These are phyloP conservation scores for Heliconius nattereri DNA, from an alignment of 1,140 invertebrate genomes.

Conservation along the genomic window DNA sequence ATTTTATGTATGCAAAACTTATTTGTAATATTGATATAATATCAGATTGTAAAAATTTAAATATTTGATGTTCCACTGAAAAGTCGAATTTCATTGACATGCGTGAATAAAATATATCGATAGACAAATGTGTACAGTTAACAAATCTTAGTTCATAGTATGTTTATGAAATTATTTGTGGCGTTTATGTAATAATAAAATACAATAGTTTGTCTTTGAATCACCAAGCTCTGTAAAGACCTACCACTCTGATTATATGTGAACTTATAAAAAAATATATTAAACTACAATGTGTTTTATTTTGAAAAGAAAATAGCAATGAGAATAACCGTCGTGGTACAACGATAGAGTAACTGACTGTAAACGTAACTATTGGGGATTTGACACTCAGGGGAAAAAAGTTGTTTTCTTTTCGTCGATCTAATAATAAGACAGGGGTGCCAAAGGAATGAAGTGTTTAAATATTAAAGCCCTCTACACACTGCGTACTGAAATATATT, in stretches of 20 bases:
- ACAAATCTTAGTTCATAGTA: conserved; percentile 43
- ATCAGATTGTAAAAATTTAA: conserved; percentile 23
- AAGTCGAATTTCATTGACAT: conserved; percentile 23
- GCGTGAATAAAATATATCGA: conserved; percentile 6
- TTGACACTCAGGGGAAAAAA: too few relatives aligned
- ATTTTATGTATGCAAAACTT: conserved; percentile 35
- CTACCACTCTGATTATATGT: conserved; percentile 69
- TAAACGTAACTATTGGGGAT: too few relatives aligned
- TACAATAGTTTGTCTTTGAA: conserved; percentile 63
- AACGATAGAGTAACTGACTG: too few relatives aligned
- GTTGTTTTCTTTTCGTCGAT: too few relatives aligned
- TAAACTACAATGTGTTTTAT: conserved; percentile 47
- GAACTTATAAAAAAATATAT: conserved; percentile 65
- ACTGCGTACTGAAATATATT: too few relatives aligned
- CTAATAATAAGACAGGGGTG: too few relatives aligned
- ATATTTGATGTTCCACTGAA: conserved; percentile 23
- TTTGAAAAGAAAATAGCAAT: conserved; percentile 23
- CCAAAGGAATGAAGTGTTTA: too few relatives aligned
- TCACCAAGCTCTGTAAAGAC: conserved; percentile 66
- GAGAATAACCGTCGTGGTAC: too few relatives aligned
- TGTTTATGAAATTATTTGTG: conserved; percentile 40
- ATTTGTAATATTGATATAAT: conserved; percentile 34
- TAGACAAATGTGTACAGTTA: conserved; percentile 36
- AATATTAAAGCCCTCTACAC: too few relatives aligned
- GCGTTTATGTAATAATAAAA: conserved; percentile 38